Evolutionary conservation across 2,113 vertebrate species (phyloP).

Genomic region (Oreocharis arfaki): DNA sequence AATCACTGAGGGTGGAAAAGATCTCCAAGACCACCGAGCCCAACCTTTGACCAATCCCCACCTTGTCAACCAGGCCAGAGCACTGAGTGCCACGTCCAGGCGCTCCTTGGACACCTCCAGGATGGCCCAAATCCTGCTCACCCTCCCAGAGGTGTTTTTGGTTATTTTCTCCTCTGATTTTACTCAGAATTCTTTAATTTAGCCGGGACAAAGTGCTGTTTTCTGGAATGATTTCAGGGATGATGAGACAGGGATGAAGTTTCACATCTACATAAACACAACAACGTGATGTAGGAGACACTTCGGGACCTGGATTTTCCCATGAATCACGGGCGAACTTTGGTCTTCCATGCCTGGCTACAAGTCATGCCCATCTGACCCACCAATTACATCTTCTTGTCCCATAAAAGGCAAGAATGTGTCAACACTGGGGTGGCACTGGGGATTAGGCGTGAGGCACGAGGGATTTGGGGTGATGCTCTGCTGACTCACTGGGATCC

Average conservation of each 20-base stretch:
- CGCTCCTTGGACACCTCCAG: not conserved
- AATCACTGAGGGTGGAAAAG: not conserved
- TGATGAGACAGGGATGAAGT: not conserved
- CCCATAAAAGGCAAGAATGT: constrained; percentile 3
- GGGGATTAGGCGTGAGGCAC: not conserved
- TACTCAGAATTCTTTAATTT: not conserved
- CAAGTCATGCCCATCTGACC: not conserved
- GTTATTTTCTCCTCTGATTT: not conserved
- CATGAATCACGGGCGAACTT: not conserved
- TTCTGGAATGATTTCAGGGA: not conserved
- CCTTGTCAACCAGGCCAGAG: not conserved
- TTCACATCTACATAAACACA: not conserved
- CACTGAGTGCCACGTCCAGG: not conserved
- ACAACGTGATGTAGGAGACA: fast-evolving
- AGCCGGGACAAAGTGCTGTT: fast-evolving
- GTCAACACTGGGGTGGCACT: not conserved
- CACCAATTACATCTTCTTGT: constrained; percentile 1
- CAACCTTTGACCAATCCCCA: not conserved
- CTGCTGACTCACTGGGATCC: not conserved
- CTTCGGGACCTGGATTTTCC: not conserved
- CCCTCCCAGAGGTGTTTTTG: not conserved
- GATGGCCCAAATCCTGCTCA: not conserved
- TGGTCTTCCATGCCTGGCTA: not conserved
- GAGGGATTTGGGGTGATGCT: not conserved
- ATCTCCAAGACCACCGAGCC: not conserved